Conservation (phyloP, 2,888 invertebrate genomes). For the Hyposoter didymator region DNA sequence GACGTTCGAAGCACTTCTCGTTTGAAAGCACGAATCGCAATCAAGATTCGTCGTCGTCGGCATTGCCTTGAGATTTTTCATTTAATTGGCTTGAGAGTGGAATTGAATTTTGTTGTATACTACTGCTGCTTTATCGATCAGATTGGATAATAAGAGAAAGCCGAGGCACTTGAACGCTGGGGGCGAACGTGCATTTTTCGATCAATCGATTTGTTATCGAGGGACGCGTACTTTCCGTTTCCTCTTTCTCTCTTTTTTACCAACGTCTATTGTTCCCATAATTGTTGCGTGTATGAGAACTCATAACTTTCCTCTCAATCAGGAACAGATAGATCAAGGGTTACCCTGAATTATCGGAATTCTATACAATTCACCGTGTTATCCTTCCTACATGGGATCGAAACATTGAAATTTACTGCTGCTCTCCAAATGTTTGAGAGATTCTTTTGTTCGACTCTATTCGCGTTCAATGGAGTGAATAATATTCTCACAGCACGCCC, state of each 20-base stretch:
- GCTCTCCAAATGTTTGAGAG: conserved; percentile 5
- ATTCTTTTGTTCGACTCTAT: conserved; percentile 17
- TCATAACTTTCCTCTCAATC: conserved; percentile 14
- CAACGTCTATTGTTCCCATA: conserved; percentile 20
- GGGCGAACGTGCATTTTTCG: conserved; percentile 20
- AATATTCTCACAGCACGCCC: background rate
- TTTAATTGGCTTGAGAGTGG: background rate
- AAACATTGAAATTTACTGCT: conserved; percentile 31
- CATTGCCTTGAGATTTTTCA: conserved; percentile 11
- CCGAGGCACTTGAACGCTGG: conserved; percentile 3
- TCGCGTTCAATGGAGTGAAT: background rate
- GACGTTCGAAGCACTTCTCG: conserved; percentile 22
- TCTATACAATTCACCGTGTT: conserved; percentile 43
- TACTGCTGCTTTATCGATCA: conserved; percentile 37
- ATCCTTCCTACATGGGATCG: conserved; percentile 25
- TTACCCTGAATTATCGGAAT: conserved; percentile 47
- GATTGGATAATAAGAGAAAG: conserved; percentile 33
- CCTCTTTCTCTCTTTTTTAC: too few species aligned
- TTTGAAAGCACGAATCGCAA: conserved; percentile 39
- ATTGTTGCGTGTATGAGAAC: conserved; percentile 8
- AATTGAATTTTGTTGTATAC: conserved; percentile 40
- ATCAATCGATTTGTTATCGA: conserved; percentile 29
- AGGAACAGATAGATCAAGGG: conserved; percentile 2
- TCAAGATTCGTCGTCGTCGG: conserved; percentile 12
- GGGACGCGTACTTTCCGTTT: too few species aligned